phyloP scores from a whole-genome alignment of 2,113 vertebrate species.

The Crotophaga sulcirostris region DNA sequence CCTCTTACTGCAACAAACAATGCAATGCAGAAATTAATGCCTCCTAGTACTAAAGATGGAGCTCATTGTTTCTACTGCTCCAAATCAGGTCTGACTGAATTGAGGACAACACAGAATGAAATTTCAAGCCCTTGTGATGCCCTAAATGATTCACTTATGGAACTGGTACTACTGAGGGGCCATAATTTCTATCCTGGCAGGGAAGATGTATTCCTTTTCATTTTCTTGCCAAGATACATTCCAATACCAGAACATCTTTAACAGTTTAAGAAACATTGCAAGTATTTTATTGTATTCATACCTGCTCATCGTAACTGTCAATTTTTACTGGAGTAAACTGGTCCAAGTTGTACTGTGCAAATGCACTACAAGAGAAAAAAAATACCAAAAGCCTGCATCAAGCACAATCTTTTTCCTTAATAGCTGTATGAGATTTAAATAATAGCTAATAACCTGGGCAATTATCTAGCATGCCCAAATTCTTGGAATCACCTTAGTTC shows the following conservation, averaged over 20 bases:
- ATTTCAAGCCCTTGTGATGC: not conserved
- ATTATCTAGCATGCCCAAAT: not conserved
- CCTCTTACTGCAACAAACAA: not conserved
- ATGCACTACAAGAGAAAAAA: constrained; percentile 80
- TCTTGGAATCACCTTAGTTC: not conserved
- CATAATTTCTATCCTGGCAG: not conserved
- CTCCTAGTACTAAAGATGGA: not conserved
- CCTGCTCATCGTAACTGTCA: constrained; percentile 94
- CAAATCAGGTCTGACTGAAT: not conserved
- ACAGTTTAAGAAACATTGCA: not conserved
- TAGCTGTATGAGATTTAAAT: not conserved
- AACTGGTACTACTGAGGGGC: not conserved
- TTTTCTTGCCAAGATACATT: not conserved
- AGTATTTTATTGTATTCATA: constrained; percentile 60
- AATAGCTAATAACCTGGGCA: not conserved
- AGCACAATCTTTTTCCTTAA: not conserved
- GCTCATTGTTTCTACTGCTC: not conserved
- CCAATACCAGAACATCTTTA: not conserved
- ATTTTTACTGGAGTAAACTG: constrained; percentile 97
- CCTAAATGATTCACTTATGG: not conserved
- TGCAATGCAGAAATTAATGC: not conserved
- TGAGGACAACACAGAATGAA: not conserved
- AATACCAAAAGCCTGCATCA: not conserved
- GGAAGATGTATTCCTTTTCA: not conserved
- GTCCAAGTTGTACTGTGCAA: constrained; percentile 98